Conservation (phyloP, 2,113 vertebrate genomes). For the Apistogramma diplotaenia region DNA sequence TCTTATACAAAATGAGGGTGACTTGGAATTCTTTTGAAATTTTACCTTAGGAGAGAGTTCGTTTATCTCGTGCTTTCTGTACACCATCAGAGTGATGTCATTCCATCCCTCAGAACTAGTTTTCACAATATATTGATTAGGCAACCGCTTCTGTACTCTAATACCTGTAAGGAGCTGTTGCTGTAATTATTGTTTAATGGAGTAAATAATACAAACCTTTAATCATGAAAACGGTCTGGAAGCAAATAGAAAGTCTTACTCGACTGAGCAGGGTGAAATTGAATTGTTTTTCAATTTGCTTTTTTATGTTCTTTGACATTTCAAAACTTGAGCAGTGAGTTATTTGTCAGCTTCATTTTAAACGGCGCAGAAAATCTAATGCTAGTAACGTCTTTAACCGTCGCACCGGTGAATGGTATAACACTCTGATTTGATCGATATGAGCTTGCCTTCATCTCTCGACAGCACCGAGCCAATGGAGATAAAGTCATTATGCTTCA, state of each 20-base stretch:
- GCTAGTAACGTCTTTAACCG: not conserved
- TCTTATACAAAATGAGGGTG: too few relatives aligned
- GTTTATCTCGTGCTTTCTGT: not conserved
- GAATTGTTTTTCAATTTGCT: constrained; percentile 63
- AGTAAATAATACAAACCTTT: constrained; percentile 18
- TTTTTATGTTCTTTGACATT: constrained; percentile 71
- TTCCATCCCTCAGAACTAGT: not conserved
- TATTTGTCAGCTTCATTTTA: constrained; percentile 17
- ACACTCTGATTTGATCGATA: constrained; percentile 29
- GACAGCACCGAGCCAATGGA: constrained; percentile 11
- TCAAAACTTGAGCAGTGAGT: constrained; percentile 25
- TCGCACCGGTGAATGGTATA: not conserved
- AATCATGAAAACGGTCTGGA: constrained; percentile 29
- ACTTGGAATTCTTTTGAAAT: too few relatives aligned
- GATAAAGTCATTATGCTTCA: constrained; percentile 32
- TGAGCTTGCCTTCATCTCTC: constrained; percentile 17
- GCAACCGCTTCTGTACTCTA: not conserved
- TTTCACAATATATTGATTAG: constrained; percentile 16
- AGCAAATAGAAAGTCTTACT: constrained; percentile 66
- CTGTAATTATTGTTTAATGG: constrained; percentile 21
- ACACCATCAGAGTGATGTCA: not conserved
- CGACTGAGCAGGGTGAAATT: constrained; percentile 63
- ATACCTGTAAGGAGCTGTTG: not conserved
- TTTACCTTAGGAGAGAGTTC: not conserved
- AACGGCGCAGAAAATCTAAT: not conserved